Percentiles rank a stretch among this genome's conserved stretches.
These are phyloP conservation scores for Rhopalosiphum maidis DNA, from an alignment of 1,140 invertebrate genomes.

Conservation along the genomic window DNA sequence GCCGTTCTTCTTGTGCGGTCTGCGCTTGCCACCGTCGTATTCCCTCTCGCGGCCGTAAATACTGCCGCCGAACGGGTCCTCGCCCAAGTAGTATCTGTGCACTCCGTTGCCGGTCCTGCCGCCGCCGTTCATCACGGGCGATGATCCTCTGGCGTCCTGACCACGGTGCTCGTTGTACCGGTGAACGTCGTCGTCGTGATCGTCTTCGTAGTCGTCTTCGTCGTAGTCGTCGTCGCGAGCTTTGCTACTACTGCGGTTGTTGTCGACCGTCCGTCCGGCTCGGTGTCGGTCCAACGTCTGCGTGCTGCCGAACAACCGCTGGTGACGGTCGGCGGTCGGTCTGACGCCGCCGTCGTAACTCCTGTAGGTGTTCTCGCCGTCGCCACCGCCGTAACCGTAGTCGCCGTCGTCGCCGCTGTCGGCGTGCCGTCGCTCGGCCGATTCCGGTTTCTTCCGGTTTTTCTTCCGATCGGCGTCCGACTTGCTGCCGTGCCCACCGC, in stretches of 20 bases:
- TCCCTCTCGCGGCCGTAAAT: slow-evolving; percentile 81
- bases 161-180: neutral
- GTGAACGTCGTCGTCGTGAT: neutral
- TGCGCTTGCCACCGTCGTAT: slow-evolving; percentile 68
- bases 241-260: neutral
- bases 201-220: neutral
- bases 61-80: slow-evolving; percentile 81
- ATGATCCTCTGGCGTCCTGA: neutral
- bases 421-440: slow-evolving; percentile 61
- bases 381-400: slow-evolving; percentile 62
- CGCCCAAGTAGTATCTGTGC: slow-evolving; percentile 80
- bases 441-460: slow-evolving; percentile 52
- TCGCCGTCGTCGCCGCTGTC: slow-evolving; percentile 59
- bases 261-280: slow-evolving; percentile 58
- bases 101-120: slow-evolving; percentile 61
- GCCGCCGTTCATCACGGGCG: slow-evolving; percentile 30
- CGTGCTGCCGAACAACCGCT: slow-evolving; percentile 58
- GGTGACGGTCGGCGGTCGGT: slow-evolving; percentile 7
- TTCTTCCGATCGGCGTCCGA: slow-evolving; percentile 57
- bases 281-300: slow-evolving; percentile 61
- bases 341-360: slow-evolving; percentile 58
- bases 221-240: neutral
- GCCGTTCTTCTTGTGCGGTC: slow-evolving; percentile 2
- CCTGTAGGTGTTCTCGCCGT: slow-evolving; percentile 57
- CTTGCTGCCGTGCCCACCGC: slow-evolving; percentile 67